Base-by-base conservation (phyloP, 2,113 vertebrate genomes). In the Sceloporus tristichus region DNA sequence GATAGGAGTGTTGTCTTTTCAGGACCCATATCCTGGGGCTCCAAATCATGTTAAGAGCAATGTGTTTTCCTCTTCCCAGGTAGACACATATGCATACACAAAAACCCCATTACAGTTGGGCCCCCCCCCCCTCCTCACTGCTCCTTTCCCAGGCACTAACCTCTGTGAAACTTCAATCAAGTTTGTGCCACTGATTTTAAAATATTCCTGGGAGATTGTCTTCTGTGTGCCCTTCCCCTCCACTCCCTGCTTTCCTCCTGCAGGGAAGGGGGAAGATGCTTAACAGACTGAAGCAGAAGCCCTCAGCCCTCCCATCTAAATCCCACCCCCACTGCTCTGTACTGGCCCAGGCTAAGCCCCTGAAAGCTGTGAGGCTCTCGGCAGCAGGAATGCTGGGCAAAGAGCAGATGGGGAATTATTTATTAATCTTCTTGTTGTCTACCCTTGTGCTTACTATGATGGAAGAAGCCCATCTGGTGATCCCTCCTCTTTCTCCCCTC, bases 351-450 rank as follows among this genome's bases (percentile, higher is more conserved):
- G 79, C 91, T 59, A 66, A 87, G 79, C 74, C 87, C 62, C 87
- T 68, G 73, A 88, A 76, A 76, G 73, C 62, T 89, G 76, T 48
- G 53, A 29, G 34, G 54, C 21, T 53, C 66, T 65, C 21, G 0
- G 19, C 70, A 29, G 66, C 40, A 62, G 68, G 40, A 62, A 75
- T n/a, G 25, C 76, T 65, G 77, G n/a, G 54, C 70, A 76, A 76
- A 53, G 68, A 89, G 76, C 87, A 80, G 82, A 66, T 76, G 53
- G 84, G 56, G 59, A 76, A 25, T 82, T 85, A 77, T 78, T 86
- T 77, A 71, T 48, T 48, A 34, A 74, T 74, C 54, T 59, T 62
- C 7, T 87, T 81, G 42, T 82, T 54, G 53, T 79, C 80, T 84
- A 40, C 56, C 87, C 79, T 83, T 62, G 79, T 79, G 71, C 74